Conservation (phyloP, 1,140 invertebrate species). For the Drosophila sp. region DNA sequence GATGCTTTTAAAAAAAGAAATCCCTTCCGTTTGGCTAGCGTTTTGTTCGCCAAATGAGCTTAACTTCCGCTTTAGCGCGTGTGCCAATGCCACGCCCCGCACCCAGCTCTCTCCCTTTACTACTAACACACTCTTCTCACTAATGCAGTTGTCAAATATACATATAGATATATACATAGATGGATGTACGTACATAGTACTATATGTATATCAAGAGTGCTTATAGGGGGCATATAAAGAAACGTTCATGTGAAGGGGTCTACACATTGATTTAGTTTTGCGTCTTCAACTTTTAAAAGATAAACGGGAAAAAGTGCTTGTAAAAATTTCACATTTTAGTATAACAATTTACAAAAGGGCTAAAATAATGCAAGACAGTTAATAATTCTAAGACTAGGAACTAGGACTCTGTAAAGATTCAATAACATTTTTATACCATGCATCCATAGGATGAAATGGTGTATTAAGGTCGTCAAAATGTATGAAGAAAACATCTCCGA, state of each 20-base stretch:
- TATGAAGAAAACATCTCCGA: too few relatives aligned
- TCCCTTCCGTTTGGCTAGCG: constrained; percentile 63
- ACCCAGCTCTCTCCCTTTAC: constrained; percentile 9
- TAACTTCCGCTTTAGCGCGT: constrained; percentile 74
- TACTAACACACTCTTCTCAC: constrained; percentile 11
- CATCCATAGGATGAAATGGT: too few relatives aligned
- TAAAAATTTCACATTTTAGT: too few relatives aligned
- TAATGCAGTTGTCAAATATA: constrained; percentile 64
- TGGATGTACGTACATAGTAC: neutral
- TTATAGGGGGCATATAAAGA: neutral
- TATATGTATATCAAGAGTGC: neutral
- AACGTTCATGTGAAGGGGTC: neutral
- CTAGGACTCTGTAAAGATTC: too few relatives aligned
- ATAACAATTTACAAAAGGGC: too few relatives aligned
- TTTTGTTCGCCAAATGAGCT: constrained; percentile 71
- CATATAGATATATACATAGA: constrained; percentile 26
- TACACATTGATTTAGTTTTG: neutral
- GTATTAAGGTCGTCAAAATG: too few relatives aligned
- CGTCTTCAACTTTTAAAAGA: too few relatives aligned
- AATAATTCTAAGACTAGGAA: too few relatives aligned
- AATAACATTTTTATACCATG: too few relatives aligned
- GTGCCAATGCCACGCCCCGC: constrained; percentile 54
- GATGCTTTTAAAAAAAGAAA: constrained; percentile 79
- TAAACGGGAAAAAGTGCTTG: too few relatives aligned
- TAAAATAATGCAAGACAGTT: too few relatives aligned